Percentiles rank a stretch among this genome's conserved stretches.
Evolutionary conservation across 2,797 vertebrate genomes (phyloP).

Genomic region (Phylloscopus collybita): DNA sequence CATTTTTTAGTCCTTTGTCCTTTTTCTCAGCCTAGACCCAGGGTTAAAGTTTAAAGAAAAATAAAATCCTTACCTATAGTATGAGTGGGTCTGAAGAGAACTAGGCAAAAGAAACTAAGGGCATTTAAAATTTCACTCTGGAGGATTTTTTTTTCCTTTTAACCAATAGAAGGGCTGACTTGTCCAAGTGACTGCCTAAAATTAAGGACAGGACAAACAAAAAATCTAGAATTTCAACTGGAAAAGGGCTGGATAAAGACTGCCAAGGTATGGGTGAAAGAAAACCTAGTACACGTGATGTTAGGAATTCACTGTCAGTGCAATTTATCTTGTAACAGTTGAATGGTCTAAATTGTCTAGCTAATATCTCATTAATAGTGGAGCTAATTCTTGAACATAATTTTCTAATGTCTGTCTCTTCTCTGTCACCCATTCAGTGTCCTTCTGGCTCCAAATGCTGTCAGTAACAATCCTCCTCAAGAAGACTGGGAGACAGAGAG

Average conservation of each 20-base stretch:
- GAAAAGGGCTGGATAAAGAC: not conserved
- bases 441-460: not conserved
- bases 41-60: not conserved
- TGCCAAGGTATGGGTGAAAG: not conserved
- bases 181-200: not conserved
- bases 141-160: not conserved
- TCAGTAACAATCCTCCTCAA: not conserved
- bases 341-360: not conserved
- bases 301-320: not conserved
- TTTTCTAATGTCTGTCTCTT: not conserved
- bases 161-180: not conserved
- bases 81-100: not conserved
- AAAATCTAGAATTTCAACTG: not conserved
- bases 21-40: not conserved
- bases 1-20: not conserved
- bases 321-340: not conserved
- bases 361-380: not conserved
- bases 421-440: not conserved
- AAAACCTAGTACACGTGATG: not conserved
- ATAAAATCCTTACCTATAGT: not conserved
- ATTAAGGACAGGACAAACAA: not conserved
- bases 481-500: not conserved
- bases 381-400: not conserved
- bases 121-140: not conserved
- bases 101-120: not conserved